A percentile compares a stretch with the other conserved stretches of the same genome.
Conservation (phyloP, 2,888 invertebrate genomes). For the Pelosia muscerda region DNA sequence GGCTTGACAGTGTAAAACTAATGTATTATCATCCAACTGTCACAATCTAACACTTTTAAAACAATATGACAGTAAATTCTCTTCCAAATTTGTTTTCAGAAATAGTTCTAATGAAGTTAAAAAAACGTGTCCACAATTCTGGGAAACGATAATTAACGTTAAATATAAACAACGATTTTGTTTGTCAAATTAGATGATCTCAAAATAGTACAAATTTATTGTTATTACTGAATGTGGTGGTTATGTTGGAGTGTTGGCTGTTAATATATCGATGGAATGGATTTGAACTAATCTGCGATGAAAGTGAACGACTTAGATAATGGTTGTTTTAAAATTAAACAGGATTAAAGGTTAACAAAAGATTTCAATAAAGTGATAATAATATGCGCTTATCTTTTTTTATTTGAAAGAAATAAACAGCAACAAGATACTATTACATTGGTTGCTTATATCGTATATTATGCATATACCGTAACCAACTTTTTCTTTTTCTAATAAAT, state of each 20-base stretch:
- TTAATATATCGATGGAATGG: conserved; percentile 27
- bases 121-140: not conserved
- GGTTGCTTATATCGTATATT: no score
- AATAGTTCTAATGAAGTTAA: not conserved
- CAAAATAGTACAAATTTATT: conserved; percentile 41
- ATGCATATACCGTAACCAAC: no score
- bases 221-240: conserved; percentile 29
- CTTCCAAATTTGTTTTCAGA: not conserved
- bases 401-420: no score
- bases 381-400: no score
- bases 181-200: conserved; percentile 12
- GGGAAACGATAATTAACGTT: not conserved
- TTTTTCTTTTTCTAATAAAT: no score
- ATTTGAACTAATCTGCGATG: conserved; percentile 19
- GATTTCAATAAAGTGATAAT: conserved; percentile 14
- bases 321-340: conserved; percentile 29
- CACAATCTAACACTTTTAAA: not conserved
- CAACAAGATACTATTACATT: no score
- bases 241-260: conserved; percentile 21
- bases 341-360: conserved; percentile 16
- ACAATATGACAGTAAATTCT: not conserved
- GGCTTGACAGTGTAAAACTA: not conserved
- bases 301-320: conserved; percentile 17
- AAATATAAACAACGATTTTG: not conserved
- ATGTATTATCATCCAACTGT: not conserved